Evolutionary conservation across 2,888 invertebrate species (phyloP), one percentile per base, ranked within the genome.

Genomic region (Melitaea athalia): DNA sequence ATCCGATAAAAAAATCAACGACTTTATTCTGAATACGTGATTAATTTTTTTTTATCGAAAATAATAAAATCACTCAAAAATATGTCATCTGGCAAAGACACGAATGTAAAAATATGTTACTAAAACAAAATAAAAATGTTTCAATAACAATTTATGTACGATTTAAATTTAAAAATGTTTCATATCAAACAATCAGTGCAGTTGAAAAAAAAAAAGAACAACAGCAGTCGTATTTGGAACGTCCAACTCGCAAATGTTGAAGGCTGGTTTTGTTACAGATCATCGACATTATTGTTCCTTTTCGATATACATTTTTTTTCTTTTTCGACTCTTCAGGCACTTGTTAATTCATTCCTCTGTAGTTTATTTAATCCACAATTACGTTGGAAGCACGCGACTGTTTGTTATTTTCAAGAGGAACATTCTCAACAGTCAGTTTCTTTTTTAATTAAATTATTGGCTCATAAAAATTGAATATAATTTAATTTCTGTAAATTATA

Each of bases 201-300:
- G 14, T 55, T 14, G 14, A 5, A 52, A 53, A 50, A 6, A 50
- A 53, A 50, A 6, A 50, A 53, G 33, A 55, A 55, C 14, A 33
- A 55, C 31, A 14, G n/a, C n/a, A 14, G 14, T n/a, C 67, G 62
- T 67, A 67, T 63, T 59, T 43, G 59, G 50, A 59, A 67, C 31
- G 50, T 52, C 59, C 17, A 33, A 60, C 60, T 47, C 43, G 45
- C 59, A 15, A 55, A 33, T 49, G 68, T 68, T 53, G 45, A 52
- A 59, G 55, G 52, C 64, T 38, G 68, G 53, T 60, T 64, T 68
- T 55, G 53, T 33, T 55, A 53, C 45, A 64, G 68, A 68, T 68
- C 60, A 68, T 60, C 60, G 53, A 12, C 8, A 53, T 47, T 45
- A 61, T 47, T 49, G 64, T 61, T 60, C 53, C 59, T 47, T 63